Evolutionary conservation across 2,113 vertebrate species (phyloP).

Genomic region (Colinus virginianus): DNA sequence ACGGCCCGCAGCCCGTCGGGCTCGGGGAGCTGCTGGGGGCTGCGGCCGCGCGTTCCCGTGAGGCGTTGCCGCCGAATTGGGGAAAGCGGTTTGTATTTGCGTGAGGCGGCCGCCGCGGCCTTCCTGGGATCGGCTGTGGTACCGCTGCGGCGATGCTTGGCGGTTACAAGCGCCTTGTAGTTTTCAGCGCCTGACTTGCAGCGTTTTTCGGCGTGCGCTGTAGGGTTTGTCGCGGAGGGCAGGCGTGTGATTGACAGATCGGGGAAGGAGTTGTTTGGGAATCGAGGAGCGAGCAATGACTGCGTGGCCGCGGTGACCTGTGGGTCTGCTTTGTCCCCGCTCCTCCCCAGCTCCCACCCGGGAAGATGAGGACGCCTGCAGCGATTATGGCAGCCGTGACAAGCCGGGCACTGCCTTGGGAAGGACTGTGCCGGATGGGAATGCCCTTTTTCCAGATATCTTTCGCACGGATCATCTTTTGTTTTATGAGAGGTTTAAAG

Average conservation of each 20-base stretch:
- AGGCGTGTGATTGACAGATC: neutral
- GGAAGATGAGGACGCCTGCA: slow-evolving; percentile 78
- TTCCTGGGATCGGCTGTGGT: neutral
- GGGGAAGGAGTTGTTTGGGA: neutral
- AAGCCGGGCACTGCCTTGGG: slow-evolving; percentile 76
- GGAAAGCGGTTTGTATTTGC: neutral
- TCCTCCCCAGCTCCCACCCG: slow-evolving; percentile 69
- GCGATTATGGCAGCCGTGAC: slow-evolving; percentile 74
- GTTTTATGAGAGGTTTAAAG: slow-evolving; percentile 92
- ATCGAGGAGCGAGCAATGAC: neutral
- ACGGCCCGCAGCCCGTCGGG: neutral
- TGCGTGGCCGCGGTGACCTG: neutral
- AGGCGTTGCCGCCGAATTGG: rapidly evolving
- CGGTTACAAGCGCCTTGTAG: neutral
- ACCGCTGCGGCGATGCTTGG: neutral
- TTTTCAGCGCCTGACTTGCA: neutral
- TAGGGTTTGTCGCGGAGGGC: neutral
- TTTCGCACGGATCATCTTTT: slow-evolving; percentile 90
- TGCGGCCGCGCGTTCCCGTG: too few relatives aligned
- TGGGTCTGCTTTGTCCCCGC: neutral
- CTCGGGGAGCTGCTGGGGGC: too few relatives aligned
- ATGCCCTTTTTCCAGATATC: slow-evolving; percentile 81
- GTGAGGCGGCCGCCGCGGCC: neutral
- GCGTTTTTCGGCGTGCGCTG: neutral
- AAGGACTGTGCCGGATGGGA: slow-evolving; percentile 70